A percentile compares a stretch with the other conserved stretches of the same genome.
Evolutionary conservation across 2,888 invertebrate species (phyloP).

Genomic region (Agapostemon virescens): DNA sequence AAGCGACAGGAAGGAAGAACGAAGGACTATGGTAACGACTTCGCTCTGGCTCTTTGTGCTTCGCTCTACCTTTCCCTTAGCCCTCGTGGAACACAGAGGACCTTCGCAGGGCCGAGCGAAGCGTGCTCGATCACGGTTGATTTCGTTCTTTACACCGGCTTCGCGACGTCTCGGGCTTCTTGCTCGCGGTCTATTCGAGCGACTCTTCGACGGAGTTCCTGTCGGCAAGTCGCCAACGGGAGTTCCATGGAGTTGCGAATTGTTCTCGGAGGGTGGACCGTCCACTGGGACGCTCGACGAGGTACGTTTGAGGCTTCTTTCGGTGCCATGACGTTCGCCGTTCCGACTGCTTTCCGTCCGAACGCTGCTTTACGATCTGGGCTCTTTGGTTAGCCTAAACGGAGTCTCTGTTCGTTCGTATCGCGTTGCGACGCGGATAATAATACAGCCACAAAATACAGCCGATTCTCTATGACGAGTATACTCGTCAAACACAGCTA

Average conservation of each 20-base stretch:
- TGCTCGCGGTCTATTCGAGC: constrained; percentile 16
- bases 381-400: background rate
- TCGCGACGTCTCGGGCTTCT: constrained; percentile 21
- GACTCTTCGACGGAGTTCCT: constrained; percentile 20
- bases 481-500: too few species aligned
- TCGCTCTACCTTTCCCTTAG: constrained; percentile 4
- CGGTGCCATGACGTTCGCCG: background rate
- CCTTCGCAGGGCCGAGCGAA: constrained; percentile 19
- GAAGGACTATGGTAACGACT: constrained; percentile 68
- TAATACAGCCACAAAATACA: too few species aligned
- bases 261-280: background rate
- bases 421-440: too few species aligned
- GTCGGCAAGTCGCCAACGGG: constrained; percentile 14
- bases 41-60: constrained; percentile 59
- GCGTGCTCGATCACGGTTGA: constrained; percentile 66
- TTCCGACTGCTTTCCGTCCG: background rate
- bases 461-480: too few species aligned
- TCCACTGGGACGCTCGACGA: background rate
- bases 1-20: constrained; percentile 69
- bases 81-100: constrained; percentile 26
- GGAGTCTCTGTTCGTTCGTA: too few species aligned
- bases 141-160: constrained; percentile 60
- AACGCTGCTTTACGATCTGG: background rate
- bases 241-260: constrained; percentile 20
- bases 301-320: constrained; percentile 10